These are phyloP conservation scores for Garra rufa DNA, from an alignment of 2,113 vertebrate species.

Conservation along the genomic window DNA sequence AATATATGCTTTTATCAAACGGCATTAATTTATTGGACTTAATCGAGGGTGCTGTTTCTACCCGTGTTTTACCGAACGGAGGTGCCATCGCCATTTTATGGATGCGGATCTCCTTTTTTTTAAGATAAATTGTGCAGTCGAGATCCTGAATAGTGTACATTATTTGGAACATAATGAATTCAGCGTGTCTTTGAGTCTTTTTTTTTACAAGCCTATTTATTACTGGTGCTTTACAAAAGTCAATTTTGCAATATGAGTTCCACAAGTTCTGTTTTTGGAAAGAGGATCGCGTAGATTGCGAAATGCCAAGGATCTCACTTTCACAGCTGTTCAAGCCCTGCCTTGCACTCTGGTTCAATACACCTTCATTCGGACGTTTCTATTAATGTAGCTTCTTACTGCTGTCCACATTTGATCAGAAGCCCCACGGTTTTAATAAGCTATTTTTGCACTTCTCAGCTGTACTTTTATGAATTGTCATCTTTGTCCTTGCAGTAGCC, in stretches of 20 bases:
- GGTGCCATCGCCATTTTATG: slow-evolving; percentile 49
- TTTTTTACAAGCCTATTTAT: slow-evolving; percentile 67
- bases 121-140: slow-evolving; percentile 50
- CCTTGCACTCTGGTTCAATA: slow-evolving; percentile 66
- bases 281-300: slow-evolving; percentile 8
- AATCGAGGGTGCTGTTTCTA: slow-evolving; percentile 42
- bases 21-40: slow-evolving; percentile 44
- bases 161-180: slow-evolving; percentile 54
- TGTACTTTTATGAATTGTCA: slow-evolving; percentile 47
- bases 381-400: slow-evolving; percentile 56
- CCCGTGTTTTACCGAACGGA: slow-evolving; percentile 36
- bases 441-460: slow-evolving; percentile 65
- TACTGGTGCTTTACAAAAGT: slow-evolving; percentile 67
- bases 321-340: slow-evolving; percentile 52
- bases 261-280: slow-evolving; percentile 62
- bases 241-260: slow-evolving; percentile 57
- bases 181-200: slow-evolving; percentile 52
- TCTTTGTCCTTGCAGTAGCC: slow-evolving; percentile 35
- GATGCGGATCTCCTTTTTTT: slow-evolving; percentile 45
- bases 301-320: slow-evolving; percentile 61
- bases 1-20: slow-evolving; percentile 17
- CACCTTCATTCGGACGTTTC: slow-evolving; percentile 53
- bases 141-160: slow-evolving; percentile 64
- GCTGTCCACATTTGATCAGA: slow-evolving; percentile 57
- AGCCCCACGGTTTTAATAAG: slow-evolving; percentile 59